Evolutionary conservation across 2,797 vertebrate genomes (phyloP).

Genomic region (Gymnothorax reevesii): DNA sequence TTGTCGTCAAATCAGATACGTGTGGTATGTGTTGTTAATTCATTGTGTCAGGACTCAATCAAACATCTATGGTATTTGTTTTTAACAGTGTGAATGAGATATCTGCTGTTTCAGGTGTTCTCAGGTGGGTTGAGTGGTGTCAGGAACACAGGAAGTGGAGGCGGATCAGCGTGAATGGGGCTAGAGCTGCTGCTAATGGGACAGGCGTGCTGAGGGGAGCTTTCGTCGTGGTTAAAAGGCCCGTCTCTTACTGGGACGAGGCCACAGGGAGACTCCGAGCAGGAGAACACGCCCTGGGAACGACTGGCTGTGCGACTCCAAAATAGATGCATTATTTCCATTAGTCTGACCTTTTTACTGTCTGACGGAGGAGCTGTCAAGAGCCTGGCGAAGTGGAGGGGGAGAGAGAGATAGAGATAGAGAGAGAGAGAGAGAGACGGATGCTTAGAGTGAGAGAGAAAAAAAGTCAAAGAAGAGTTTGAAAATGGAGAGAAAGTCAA

Average conservation of each 20-base stretch:
- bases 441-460: not conserved
- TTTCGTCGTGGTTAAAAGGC: not conserved
- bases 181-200: not conserved
- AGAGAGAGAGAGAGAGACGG: not conserved
- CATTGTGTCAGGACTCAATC: not conserved
- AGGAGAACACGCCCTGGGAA: not conserved
- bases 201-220: not conserved
- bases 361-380: not conserved
- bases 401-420: not conserved
- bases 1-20: no score
- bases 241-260: not conserved
- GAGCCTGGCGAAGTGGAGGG: not conserved
- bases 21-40: no score
- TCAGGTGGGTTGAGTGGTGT: not conserved
- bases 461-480: not conserved
- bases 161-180: not conserved
- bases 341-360: constrained; percentile 16
- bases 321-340: constrained; percentile 22
- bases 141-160: not conserved
- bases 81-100: not conserved
- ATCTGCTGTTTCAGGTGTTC: not conserved
- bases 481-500: no score
- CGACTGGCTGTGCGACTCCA: not conserved
- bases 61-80: not conserved
- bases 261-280: not conserved